Conservation (phyloP, 2,113 vertebrate species). For the Eupsittula cactorum region DNA sequence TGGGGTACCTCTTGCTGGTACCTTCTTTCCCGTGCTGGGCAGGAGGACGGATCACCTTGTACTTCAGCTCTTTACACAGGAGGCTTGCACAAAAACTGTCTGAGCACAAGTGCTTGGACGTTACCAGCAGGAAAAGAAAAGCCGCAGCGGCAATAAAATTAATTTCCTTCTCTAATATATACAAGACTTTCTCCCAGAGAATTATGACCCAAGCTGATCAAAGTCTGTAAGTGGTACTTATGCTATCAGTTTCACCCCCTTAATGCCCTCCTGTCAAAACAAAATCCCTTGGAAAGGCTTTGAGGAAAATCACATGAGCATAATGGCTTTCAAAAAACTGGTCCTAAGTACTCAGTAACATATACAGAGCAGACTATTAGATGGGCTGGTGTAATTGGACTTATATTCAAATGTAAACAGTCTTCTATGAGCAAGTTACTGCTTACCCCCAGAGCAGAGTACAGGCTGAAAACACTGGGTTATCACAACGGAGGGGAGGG, state of each 20-base stretch:
- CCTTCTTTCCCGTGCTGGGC: background rate
- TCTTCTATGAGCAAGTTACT: slow-evolving; percentile 74
- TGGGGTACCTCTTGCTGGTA: background rate
- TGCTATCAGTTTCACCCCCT: slow-evolving; percentile 85
- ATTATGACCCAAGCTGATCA: slow-evolving; percentile 83
- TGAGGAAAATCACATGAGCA: slow-evolving; percentile 80
- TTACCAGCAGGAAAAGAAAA: slow-evolving; percentile 49
- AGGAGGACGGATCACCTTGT: background rate
- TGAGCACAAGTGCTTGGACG: slow-evolving; percentile 34
- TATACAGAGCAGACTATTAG: slow-evolving; percentile 86
- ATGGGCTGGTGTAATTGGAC: slow-evolving; percentile 77
- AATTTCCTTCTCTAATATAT: slow-evolving; percentile 85
- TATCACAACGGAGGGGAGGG: background rate
- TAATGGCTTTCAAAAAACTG: slow-evolving; percentile 78
- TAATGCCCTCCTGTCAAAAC: slow-evolving; percentile 89
- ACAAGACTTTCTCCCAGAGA: slow-evolving; percentile 84
- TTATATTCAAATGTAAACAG: slow-evolving; percentile 82
- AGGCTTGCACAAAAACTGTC: background rate
- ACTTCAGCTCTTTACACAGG: background rate
- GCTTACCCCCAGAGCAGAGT: slow-evolving; percentile 10
- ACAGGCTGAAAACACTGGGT: background rate
- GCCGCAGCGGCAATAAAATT: slow-evolving; percentile 80
- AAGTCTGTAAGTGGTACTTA: slow-evolving; percentile 84
- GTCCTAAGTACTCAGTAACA: slow-evolving; percentile 80
- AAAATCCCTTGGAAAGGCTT: slow-evolving; percentile 83